phyloP scores from a whole-genome alignment of 2,888 invertebrate genomes.

The Acronicta psi region DNA sequence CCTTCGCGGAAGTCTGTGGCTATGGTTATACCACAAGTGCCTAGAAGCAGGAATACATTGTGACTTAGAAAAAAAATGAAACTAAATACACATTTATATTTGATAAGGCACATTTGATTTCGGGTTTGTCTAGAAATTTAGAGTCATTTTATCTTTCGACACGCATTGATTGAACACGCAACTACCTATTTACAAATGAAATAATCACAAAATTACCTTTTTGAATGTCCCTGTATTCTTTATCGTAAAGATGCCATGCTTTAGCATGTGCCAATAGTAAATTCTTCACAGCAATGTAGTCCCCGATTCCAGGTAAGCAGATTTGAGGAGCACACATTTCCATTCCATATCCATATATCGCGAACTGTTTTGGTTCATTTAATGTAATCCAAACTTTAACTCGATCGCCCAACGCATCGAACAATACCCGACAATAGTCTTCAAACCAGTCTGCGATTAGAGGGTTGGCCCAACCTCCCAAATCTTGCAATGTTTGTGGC shows the following conservation, averaged over 20 bases:
- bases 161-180: no score
- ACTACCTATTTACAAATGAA: no score
- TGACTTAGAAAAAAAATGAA: no score
- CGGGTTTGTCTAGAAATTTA: no score
- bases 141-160: no score
- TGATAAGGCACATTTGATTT: no score
- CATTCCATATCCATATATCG: slow-evolving; percentile 81
- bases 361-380: slow-evolving; percentile 87
- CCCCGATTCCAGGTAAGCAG: slow-evolving; percentile 80
- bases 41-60: no score
- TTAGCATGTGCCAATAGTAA: slow-evolving; percentile 89
- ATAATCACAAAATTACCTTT: slow-evolving; percentile 64
- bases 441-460: slow-evolving; percentile 82
- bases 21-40: slow-evolving; percentile 74
- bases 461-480: slow-evolving; percentile 88
- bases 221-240: slow-evolving; percentile 71
- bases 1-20: slow-evolving; percentile 75
- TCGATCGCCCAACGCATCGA: slow-evolving; percentile 81
- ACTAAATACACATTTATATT: no score
- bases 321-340: slow-evolving; percentile 73
- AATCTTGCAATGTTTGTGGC: slow-evolving; percentile 85
- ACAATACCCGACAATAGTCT: slow-evolving; percentile 83
- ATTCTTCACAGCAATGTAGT: slow-evolving; percentile 85
- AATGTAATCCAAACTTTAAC: slow-evolving; percentile 89
- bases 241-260: slow-evolving; percentile 82